Base-by-base conservation (phyloP, 2,797 vertebrate species). In the Enteromius anoplus region DNA sequence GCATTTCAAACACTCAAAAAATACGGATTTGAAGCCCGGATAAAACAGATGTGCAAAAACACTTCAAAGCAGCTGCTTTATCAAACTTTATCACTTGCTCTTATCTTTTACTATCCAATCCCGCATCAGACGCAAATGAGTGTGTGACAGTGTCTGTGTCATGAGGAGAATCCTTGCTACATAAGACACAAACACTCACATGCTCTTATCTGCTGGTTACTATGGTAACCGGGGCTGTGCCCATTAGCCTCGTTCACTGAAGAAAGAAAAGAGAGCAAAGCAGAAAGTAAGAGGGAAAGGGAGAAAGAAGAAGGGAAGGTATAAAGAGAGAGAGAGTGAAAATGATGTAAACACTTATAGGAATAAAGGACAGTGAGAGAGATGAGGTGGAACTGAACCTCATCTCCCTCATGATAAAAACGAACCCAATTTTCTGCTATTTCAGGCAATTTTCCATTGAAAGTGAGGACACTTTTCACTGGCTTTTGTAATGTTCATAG, bases 391-490 rank as follows among this genome's bases (percentile, higher is more conserved):
- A 65, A 81, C 29, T 40, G 45, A 76, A 65, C 80, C 80, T 76
- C 53, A 60, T 65, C 71, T 75, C 45, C 51, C 37, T 78, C 70
- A 53, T 76, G 64, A 53, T 32, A 81, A 78, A 80, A 78, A 86
- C 37, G 5, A 71, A 75, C 62, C 78, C 62, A 86, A 88, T 87
- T 90, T 85, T 62, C 81, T 85, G 69, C 71, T 65, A 82, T 85
- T 76, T 82, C 83, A 68, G 75, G 62, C 37, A 65, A 72, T 80
- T 40, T 79, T 40, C 76, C 62, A 69, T 66, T 42, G 58, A 72
- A 84, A 77, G 29, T 32, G 78, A 76, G 51, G 69, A 84, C 47
- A 72, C 64, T 84, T 86, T 75, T 70, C 47, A 65, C 47, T 45
- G 77, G 82, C 75, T 84, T 82, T 80, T 78, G 68, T 66, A 78